These are phyloP conservation scores for Hypolimnas misippus DNA, from an alignment of 2,888 invertebrate species.

Conservation along the genomic window DNA sequence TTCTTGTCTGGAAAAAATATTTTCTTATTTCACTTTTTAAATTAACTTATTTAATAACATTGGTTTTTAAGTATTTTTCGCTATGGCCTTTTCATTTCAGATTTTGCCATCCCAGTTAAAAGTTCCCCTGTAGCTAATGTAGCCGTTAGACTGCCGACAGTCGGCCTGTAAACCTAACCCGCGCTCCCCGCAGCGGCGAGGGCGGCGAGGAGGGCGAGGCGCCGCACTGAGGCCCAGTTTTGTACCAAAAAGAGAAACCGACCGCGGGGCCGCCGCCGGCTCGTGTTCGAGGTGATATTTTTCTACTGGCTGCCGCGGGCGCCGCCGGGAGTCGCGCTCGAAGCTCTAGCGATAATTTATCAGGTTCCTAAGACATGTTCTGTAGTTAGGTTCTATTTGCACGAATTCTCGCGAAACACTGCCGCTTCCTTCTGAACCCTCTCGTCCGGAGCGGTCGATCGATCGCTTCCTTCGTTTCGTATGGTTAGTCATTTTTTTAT, in stretches of 20 bases:
- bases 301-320: slow-evolving; percentile 80
- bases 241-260: slow-evolving; percentile 75
- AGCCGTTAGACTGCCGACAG: too few species aligned
- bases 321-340: slow-evolving; percentile 65
- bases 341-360: slow-evolving; percentile 83
- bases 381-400: slow-evolving; percentile 83
- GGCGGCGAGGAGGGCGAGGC: slow-evolving; percentile 56
- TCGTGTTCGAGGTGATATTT: slow-evolving; percentile 78
- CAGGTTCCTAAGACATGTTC: slow-evolving; percentile 84
- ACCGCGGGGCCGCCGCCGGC: slow-evolving; percentile 51
- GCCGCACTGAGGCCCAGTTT: slow-evolving; percentile 72
- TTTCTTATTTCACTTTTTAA: too few species aligned
- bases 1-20: too few species aligned
- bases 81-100: too few species aligned
- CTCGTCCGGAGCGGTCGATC: slow-evolving; percentile 68
- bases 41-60: too few species aligned
- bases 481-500: slow-evolving; percentile 58
- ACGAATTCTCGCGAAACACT: slow-evolving; percentile 81
- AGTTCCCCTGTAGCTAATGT: too few species aligned
- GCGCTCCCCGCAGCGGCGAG: too few species aligned
- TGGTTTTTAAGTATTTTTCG: too few species aligned
- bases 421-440: slow-evolving; percentile 79
- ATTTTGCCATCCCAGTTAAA: too few species aligned
- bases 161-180: too few species aligned
- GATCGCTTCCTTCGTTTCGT: slow-evolving; percentile 72